Percentiles rank a stretch among this genome's conserved stretches.
phyloP scores from a whole-genome alignment of 2,113 vertebrate species.

The Bolborhynchus lineola region DNA sequence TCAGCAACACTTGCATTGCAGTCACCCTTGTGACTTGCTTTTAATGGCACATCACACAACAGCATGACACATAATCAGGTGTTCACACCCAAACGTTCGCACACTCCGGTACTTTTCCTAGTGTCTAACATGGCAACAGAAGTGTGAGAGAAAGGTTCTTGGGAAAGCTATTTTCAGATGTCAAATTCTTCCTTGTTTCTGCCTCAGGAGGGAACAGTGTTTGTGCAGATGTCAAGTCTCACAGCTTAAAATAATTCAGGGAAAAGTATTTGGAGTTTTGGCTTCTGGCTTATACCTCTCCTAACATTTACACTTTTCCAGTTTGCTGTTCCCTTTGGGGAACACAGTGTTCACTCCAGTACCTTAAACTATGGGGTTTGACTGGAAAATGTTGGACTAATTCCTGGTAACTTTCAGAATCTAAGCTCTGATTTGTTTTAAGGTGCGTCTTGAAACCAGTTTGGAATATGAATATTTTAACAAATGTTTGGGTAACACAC shows the following conservation, averaged over 20 bases:
- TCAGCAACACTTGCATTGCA: not conserved
- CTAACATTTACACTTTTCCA: not conserved
- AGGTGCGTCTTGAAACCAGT: not conserved
- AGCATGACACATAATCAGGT: not conserved
- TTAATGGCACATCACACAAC: not conserved
- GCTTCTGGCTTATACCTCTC: not conserved
- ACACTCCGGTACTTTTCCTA: not conserved
- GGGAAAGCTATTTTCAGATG: not conserved
- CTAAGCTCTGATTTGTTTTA: not conserved
- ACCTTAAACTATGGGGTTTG: not conserved
- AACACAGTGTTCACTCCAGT: not conserved
- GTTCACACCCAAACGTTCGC: not conserved
- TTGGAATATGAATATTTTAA: not conserved
- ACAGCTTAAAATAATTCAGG: not conserved
- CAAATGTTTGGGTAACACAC: not conserved
- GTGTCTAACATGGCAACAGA: not conserved
- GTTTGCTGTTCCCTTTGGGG: constrained; percentile 9
- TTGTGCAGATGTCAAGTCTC: not conserved
- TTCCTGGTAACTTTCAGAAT: not conserved
- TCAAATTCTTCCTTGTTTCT: not conserved
- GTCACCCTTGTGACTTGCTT: not conserved
- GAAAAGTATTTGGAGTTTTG: not conserved
- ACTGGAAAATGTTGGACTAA: not conserved
- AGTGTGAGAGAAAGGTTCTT: not conserved
- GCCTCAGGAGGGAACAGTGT: not conserved